These are phyloP conservation scores for Nylanderia fulva DNA, from an alignment of 1,140 invertebrate species.

Conservation along the genomic window DNA sequence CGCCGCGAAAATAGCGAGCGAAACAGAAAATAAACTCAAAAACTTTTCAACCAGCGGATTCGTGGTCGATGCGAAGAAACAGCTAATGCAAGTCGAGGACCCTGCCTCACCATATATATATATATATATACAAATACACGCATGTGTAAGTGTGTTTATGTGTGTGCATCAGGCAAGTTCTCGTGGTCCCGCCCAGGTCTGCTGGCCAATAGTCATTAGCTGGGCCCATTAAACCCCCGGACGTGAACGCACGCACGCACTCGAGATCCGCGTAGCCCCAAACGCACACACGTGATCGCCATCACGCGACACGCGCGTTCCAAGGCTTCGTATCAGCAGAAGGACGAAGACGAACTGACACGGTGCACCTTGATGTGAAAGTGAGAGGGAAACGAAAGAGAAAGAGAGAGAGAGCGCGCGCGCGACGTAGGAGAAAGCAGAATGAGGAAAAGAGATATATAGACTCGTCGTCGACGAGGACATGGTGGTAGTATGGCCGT, in stretches of 20 bases:
- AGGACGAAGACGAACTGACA: slow-evolving; percentile 38
- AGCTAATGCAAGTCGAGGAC: slow-evolving; percentile 22
- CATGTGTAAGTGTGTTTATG: slow-evolving; percentile 58
- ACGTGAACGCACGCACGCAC: slow-evolving; percentile 70
- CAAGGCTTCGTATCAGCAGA: slow-evolving; percentile 53
- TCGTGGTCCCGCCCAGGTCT: slow-evolving; percentile 84
- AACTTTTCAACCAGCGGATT: slow-evolving; percentile 36
- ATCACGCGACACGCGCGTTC: slow-evolving; percentile 53
- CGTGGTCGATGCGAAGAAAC: slow-evolving; percentile 9
- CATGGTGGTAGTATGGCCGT: slow-evolving; percentile 59
- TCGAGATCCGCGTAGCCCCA: neutral
- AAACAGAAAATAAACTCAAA: slow-evolving; percentile 4
- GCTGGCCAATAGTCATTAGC: slow-evolving; percentile 86
- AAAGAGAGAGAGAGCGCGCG: too few species aligned
- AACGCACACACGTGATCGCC: slow-evolving; percentile 27
- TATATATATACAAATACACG: neutral
- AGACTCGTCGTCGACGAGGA: neutral
- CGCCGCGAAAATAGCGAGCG: neutral
- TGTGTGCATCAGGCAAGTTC: slow-evolving; percentile 64
- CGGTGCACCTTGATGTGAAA: slow-evolving; percentile 19
- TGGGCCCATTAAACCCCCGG: slow-evolving; percentile 85
- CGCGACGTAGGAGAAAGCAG: slow-evolving; percentile 38
- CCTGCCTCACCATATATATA: slow-evolving; percentile 3
- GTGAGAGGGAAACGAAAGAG: slow-evolving; percentile 37
- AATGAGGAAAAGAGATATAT: slow-evolving; percentile 44